Conservation (phyloP, 1,140 invertebrate genomes). For the Monomorium pharaonis region DNA sequence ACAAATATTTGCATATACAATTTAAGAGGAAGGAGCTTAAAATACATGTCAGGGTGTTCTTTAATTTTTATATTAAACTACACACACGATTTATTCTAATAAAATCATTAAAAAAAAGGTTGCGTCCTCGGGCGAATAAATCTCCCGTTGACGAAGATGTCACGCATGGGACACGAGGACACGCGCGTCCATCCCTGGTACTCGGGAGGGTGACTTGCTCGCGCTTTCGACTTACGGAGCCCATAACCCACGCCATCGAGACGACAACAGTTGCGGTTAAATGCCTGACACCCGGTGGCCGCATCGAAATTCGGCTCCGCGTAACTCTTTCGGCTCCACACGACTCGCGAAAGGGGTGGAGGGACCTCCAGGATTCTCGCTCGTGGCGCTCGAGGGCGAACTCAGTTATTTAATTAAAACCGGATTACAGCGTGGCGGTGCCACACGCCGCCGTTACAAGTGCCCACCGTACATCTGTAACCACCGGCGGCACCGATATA, state of each 20-base stretch:
- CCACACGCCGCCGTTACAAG: constrained; percentile 47
- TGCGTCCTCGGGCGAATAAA: constrained; percentile 29
- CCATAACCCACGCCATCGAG: constrained; percentile 79
- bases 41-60: no score
- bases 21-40: no score
- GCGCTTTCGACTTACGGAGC: constrained; percentile 49
- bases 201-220: constrained; percentile 2
- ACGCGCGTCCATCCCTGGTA: not conserved
- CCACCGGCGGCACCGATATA: constrained; percentile 67
- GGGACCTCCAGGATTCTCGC: constrained; percentile 17
- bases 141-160: constrained; percentile 45
- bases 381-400: constrained; percentile 36
- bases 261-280: constrained; percentile 85
- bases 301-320: constrained; percentile 41
- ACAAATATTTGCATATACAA: no score
- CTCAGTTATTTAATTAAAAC: constrained; percentile 82
- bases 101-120: not conserved
- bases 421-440: constrained; percentile 77
- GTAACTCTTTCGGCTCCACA: constrained; percentile 36
- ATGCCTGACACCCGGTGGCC: constrained; percentile 77
- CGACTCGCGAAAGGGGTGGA: constrained; percentile 9
- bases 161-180: not conserved
- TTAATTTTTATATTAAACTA: not conserved
- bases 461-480: constrained; percentile 66
- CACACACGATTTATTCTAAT: not conserved